Percentiles rank a stretch among this genome's conserved stretches.
phyloP scores from a whole-genome alignment of 2,797 vertebrate species.

The Crotalus adamanteus region DNA sequence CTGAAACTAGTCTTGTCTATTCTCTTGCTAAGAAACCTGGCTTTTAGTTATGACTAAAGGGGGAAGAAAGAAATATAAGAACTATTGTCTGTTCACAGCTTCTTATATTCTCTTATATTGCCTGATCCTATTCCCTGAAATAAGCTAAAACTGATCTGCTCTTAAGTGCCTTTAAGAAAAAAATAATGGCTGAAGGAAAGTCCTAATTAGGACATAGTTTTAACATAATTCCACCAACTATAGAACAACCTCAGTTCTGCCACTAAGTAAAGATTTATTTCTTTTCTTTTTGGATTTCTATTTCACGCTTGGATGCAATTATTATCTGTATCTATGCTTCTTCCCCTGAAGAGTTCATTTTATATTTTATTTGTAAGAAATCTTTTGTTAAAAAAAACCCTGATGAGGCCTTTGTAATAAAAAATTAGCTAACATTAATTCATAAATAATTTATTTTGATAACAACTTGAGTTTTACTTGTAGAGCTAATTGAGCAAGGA shows the following conservation, averaged over 20 bases:
- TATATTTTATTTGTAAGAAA: not conserved
- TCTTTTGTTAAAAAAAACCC: not conserved
- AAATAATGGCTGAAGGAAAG: not conserved
- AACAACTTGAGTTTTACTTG: not conserved
- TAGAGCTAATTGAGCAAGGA: not conserved
- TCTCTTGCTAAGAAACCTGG: not conserved
- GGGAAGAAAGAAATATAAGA: not conserved
- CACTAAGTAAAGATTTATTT: not conserved
- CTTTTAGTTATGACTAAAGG: not conserved
- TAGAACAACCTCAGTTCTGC: not conserved
- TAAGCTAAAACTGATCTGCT: not conserved
- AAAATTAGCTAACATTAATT: not conserved
- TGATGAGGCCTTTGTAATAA: not conserved
- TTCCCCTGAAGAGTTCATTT: not conserved
- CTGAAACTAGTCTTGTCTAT: not conserved
- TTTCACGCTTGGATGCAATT: not conserved
- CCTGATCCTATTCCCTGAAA: not conserved
- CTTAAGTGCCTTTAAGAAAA: not conserved
- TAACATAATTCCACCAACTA: not conserved
- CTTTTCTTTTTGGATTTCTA: not conserved
- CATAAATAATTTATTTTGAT: not conserved
- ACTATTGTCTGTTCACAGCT: not conserved
- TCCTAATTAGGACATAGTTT: not conserved
- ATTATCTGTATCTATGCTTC: not conserved
- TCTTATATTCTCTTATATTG: not conserved